Base-by-base conservation (phyloP, 2,797 vertebrate species). In the Acipenser ruthenus region DNA sequence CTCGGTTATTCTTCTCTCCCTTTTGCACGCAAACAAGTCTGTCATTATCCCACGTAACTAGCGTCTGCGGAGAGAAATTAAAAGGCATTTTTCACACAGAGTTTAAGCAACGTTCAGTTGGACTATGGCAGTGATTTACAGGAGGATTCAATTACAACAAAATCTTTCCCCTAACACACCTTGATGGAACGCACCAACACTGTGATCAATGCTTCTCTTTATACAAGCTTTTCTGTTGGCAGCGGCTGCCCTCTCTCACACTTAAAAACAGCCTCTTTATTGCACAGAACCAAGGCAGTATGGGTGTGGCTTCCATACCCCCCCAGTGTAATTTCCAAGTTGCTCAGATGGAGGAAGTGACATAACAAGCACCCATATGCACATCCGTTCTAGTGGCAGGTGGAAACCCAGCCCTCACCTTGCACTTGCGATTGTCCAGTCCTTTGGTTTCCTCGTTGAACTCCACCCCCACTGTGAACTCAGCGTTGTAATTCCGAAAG, bases 401-500 rank as follows among this genome's bases (percentile, higher is more conserved):
- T 37, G 23, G 23, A 37, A 37, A 37, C 23, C 23, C 23, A 37
- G 23, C 15, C 53, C 66, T 74, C 78, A 95, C 94, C 91, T 86
- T 88, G 81, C 91, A 93, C 69, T 81, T 82, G 59, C 91, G 86
- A 79, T 93, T 93, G 77, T 95, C 94, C 86, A 95, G 61, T 8
- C 92, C 91, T 84, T 93, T 93, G 1, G 83, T 94, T 65, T 92
- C 84, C 75, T 96, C 94, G 1, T 88, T 83, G 75, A 89, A 93
- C 71, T 94, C 92, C 65, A 93, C 82, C 65, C 93, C 92, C 1
- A 91, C 75, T 73, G 83, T 92, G 72, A 95, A 96, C 0, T 85
- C 78, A 5, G 76, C 68, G 0, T 72, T 66, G 1, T 92, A 93
- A 67, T 87, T 94, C 73, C 74, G 89, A 68, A 95, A 89, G 1